Evolutionary conservation across 2,113 vertebrate genomes (phyloP), one percentile per base, ranked within the genome.

Genomic region (Perccottus glenii): DNA sequence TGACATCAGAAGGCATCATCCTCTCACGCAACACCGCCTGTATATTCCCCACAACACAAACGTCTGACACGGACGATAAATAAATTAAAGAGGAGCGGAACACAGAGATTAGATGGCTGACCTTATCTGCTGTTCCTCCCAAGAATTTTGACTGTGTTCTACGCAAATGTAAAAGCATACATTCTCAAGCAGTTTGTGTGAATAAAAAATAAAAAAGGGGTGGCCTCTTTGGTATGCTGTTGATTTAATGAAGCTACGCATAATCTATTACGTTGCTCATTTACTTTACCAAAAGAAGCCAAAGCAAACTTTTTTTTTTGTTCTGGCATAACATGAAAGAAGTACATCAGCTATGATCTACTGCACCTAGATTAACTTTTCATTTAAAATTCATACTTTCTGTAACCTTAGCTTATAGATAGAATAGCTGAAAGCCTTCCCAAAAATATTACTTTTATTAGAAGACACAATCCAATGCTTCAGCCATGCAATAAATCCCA

Each of bases 171-270:
- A 51, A 70, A 77, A 60, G 70, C 51, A 75, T 83, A 85, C 75
- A 78, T 64, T 69, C 48, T 43, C 57, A 58, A 48, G 32, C 48
- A 64, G 67, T 64, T 60, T 74, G 63, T 87, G 70, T 50, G 68
- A 60, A 27, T 75, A 12, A 55, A 62, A 51, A 12, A 47, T 16
- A 33, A 32, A 8, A 38, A 52, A 11, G 49, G 15, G 12, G 49
- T 8, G 60, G 42, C 50, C 50, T 83, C 52, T 75, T 80, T 45
- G 62, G 59, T 56, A 32, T 75, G 78, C 58, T 73, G 64, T 56
- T 81, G 65, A 78, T 79, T 83, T 84, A 84, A 87, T 70, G 69
- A 83, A 64, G 27, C 38, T 65, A 51, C 35, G 57, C 67, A 70
- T 81, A 79, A 84, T 84, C 67, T 64, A 61, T 80, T 73, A 60